Evolutionary conservation across 2,113 vertebrate species (phyloP).

Genomic region (Eira barbara): DNA sequence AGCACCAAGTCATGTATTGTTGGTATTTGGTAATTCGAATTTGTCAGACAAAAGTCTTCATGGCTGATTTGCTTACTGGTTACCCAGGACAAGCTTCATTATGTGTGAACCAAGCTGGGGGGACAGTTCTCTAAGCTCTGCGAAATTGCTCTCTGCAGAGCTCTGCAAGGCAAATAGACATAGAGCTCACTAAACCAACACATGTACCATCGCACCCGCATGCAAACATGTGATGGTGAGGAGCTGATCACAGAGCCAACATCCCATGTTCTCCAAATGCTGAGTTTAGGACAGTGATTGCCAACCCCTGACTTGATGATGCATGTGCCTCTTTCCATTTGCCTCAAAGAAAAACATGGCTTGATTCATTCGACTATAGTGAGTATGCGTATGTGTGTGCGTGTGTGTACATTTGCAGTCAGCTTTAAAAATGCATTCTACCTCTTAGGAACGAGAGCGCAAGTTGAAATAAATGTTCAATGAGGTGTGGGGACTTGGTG

Average conservation of each 20-base stretch:
- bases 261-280: not conserved
- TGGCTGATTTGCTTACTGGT: slow-evolving; percentile 55
- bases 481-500: not conserved
- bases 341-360: not conserved
- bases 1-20: not conserved
- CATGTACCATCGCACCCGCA: too few species aligned
- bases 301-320: not conserved
- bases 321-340: not conserved
- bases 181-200: not conserved
- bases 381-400: too few species aligned
- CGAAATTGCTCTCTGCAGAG: not conserved
- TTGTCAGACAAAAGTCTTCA: slow-evolving; percentile 61
- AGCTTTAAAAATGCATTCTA: not conserved
- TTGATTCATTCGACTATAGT: not conserved
- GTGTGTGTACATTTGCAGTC: not conserved
- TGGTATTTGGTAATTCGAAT: slow-evolving; percentile 52
- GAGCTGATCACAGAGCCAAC: not conserved
- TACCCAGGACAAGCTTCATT: not conserved
- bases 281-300: not conserved
- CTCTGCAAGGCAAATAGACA: not conserved
- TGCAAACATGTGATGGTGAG: not conserved
- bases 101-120: not conserved
- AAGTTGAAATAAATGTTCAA: not conserved
- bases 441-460: not conserved
- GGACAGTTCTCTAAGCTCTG: not conserved